Evolutionary conservation across 2,113 vertebrate genomes (phyloP).

Genomic region (Sebastes fasciatus): DNA sequence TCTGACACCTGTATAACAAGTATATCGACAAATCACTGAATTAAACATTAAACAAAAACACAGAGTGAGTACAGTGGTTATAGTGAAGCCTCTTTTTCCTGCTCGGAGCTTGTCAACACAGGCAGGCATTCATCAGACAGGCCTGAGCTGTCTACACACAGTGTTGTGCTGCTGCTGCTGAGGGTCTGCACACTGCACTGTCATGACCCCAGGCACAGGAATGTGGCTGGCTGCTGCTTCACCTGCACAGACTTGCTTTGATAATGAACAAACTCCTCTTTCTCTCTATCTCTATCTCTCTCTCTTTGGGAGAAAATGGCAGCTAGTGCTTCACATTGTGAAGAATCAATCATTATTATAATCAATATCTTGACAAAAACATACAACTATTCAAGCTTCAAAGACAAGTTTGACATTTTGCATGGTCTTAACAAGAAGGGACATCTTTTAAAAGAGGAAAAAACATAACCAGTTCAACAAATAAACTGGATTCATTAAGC

Average conservation of each 20-base stretch:
- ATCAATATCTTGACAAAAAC: not conserved
- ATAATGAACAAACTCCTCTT: conserved; percentile 45
- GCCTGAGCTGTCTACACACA: conserved; percentile 12
- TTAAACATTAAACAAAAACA: not conserved
- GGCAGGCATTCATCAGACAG: conserved; percentile 17
- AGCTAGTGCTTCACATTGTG: not conserved
- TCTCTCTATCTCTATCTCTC: conserved; percentile 7
- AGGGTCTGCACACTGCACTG: conserved; percentile 61
- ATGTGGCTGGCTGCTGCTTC: conserved; percentile 73
- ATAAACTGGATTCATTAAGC: not conserved
- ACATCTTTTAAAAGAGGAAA: too few relatives aligned
- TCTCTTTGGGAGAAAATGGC: conserved; percentile 20
- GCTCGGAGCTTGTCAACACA: conserved; percentile 16
- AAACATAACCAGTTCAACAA: not conserved
- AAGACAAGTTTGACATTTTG: not conserved
- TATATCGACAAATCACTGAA: not conserved
- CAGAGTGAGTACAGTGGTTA: not conserved
- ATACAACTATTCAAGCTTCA: too few relatives aligned
- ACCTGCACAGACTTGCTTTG: conserved; percentile 83
- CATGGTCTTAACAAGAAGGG: too few relatives aligned
- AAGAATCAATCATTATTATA: too few relatives aligned
- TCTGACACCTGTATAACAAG: not conserved
- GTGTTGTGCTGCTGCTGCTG: conserved; percentile 6
- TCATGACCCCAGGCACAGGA: conserved; percentile 72
- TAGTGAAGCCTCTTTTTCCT: not conserved